Percentiles rank a stretch among this genome's conserved stretches.
These are phyloP conservation scores for Nephrotoma flavescens DNA, from an alignment of 2,888 invertebrate species.

Conservation along the genomic window DNA sequence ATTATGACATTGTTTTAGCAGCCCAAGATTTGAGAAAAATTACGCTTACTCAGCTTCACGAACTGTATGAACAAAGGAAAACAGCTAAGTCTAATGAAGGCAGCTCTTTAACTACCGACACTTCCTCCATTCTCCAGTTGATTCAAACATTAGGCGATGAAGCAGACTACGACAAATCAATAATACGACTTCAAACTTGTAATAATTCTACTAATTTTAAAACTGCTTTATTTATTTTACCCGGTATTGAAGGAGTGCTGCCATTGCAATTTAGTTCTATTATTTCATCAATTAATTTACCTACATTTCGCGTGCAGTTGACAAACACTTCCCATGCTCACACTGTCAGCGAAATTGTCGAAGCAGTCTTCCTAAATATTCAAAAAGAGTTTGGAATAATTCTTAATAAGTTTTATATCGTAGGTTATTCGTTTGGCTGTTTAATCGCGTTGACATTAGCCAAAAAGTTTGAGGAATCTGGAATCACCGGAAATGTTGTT, in stretches of 20 bases:
- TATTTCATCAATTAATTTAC: conserved; percentile 19
- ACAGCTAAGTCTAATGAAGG: conserved; percentile 18
- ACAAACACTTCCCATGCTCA: conserved; percentile 14
- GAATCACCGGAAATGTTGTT: conserved; percentile 45
- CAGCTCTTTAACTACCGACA: conserved; percentile 8
- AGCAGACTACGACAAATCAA: conserved; percentile 35
- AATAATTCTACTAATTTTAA: conserved; percentile 12
- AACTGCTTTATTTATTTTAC: conserved; percentile 37
- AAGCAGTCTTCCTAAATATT: neutral
- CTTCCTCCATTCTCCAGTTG: conserved; percentile 35
- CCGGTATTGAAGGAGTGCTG: conserved; percentile 53
- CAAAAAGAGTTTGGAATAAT: conserved; percentile 30
- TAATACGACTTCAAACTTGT: conserved; percentile 38
- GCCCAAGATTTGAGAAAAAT: conserved; percentile 72
- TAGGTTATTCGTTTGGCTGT: conserved; percentile 82
- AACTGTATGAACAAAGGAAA: conserved; percentile 20
- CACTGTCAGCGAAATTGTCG: neutral
- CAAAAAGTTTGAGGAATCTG: conserved; percentile 49
- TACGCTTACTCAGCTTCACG: conserved; percentile 43
- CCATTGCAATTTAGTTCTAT: conserved; percentile 28
- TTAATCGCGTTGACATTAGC: conserved; percentile 64
- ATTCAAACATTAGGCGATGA: conserved; percentile 47
- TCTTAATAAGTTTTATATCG: conserved; percentile 51
- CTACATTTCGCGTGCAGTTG: conserved; percentile 22
- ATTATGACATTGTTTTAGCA: too few species aligned